Evolutionary conservation across 2,113 vertebrate species (phyloP).

Genomic region (Chlamydotis undulata): DNA sequence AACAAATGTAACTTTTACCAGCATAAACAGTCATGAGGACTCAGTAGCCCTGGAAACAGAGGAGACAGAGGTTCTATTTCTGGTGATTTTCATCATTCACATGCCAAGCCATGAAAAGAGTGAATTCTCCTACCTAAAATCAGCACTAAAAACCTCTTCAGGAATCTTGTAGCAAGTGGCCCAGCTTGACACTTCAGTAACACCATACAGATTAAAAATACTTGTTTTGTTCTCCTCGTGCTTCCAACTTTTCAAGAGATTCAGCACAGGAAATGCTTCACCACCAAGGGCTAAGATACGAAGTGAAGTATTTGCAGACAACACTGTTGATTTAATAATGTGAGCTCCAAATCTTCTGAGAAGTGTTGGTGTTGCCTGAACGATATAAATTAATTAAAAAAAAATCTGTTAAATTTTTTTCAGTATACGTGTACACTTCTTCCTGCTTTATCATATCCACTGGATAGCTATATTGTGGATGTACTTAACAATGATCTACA

Average conservation of each 20-base stretch:
- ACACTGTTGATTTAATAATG: slow-evolving; percentile 77
- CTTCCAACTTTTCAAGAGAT: slow-evolving; percentile 84
- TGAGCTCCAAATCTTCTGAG: slow-evolving; percentile 84
- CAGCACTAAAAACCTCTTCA: slow-evolving; percentile 68
- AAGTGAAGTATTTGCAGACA: slow-evolving; percentile 83
- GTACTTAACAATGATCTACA: fast-evolving
- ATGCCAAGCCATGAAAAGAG: background rate
- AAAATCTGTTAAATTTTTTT: background rate
- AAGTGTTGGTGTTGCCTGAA: slow-evolving; percentile 90
- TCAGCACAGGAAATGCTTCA: slow-evolving; percentile 84
- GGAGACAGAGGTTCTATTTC: background rate
- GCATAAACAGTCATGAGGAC: background rate
- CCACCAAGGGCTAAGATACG: slow-evolving; percentile 92
- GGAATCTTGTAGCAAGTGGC: slow-evolving; percentile 86
- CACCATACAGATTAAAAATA: slow-evolving; percentile 93
- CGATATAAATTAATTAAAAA: background rate
- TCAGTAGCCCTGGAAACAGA: background rate
- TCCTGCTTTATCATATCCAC: background rate
- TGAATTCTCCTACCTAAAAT: slow-evolving; percentile 62
- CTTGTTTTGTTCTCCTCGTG: slow-evolving; percentile 84
- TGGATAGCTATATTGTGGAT: background rate
- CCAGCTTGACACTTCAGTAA: slow-evolving; percentile 98
- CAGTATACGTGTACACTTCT: background rate
- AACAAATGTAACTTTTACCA: background rate
- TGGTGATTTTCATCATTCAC: background rate